These are phyloP conservation scores for Hyaena hyaena DNA, from an alignment of 2,113 vertebrate genomes.

Conservation along the genomic window DNA sequence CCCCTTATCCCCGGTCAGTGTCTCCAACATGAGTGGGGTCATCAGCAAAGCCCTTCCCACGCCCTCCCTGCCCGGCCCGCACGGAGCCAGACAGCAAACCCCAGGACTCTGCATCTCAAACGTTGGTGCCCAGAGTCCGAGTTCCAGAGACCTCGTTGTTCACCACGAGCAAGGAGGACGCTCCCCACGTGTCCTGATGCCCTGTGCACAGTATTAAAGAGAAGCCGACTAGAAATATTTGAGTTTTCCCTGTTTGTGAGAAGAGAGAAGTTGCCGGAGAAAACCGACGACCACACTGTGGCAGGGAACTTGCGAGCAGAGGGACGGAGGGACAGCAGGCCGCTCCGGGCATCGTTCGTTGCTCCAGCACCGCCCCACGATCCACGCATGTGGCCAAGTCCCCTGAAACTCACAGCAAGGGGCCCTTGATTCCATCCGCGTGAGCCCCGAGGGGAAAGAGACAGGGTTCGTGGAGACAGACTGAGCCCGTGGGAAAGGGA, in stretches of 20 bases:
- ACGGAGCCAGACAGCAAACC: not conserved
- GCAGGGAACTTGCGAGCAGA: not conserved
- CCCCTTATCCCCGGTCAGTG: not conserved
- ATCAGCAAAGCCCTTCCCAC: not conserved
- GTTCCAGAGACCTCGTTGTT: too few species aligned
- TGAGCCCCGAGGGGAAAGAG: not conserved
- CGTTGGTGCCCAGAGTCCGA: too few species aligned
- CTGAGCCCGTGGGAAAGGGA: not conserved
- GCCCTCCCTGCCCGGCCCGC: not conserved
- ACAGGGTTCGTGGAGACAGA: not conserved
- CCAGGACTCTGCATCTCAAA: not conserved
- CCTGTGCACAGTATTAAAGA: rapidly evolving
- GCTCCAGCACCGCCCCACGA: not conserved
- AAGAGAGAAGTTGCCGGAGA: not conserved
- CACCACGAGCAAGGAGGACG: not conserved
- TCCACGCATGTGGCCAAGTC: not conserved
- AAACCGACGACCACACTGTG: rapidly evolving
- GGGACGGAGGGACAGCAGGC: not conserved
- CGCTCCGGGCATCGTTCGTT: not conserved
- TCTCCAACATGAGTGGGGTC: too few species aligned
- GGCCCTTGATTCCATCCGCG: not conserved
- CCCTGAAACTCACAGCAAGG: not conserved
- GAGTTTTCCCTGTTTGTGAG: not conserved
- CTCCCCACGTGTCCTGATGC: rapidly evolving
- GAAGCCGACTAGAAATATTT: rapidly evolving